Evolutionary conservation across 2,113 vertebrate species (phyloP).

Genomic region (Carassius auratus): DNA sequence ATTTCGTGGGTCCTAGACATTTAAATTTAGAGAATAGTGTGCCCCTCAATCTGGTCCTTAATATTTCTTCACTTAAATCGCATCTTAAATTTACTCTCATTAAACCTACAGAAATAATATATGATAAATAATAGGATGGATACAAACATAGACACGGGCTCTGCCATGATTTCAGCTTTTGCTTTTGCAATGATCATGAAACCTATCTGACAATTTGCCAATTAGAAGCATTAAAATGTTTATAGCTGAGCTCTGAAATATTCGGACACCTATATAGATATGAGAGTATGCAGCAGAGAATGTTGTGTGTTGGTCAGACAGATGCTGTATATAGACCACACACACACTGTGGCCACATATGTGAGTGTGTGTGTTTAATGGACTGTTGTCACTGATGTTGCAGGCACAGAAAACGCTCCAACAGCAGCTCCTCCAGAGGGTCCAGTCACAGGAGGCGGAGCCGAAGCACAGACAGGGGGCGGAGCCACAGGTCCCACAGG

Average conservation of each 20-base stretch:
- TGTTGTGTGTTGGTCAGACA: conserved; percentile 2
- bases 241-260: background rate
- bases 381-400: conserved; percentile 53
- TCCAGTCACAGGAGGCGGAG: conserved; percentile 86
- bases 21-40: background rate
- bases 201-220: background rate
- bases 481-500: conserved; percentile 84
- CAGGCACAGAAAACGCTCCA: conserved; percentile 86
- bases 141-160: background rate
- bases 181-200: background rate
- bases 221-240: too few species aligned
- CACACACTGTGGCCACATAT: conserved; percentile 9
- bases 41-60: too few species aligned
- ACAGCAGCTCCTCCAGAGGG: conserved; percentile 91
- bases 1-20: background rate
- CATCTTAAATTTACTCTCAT: too few species aligned
- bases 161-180: background rate
- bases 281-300: background rate
- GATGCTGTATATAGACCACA: background rate
- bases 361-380: conserved; percentile 39
- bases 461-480: conserved; percentile 84
- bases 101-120: too few species aligned
- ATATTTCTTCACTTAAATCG: too few species aligned
- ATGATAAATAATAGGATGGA: too few species aligned
- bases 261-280: background rate